These are phyloP conservation scores for Carettochelys insculpta DNA, from an alignment of 2,113 vertebrate genomes.

Conservation along the genomic window DNA sequence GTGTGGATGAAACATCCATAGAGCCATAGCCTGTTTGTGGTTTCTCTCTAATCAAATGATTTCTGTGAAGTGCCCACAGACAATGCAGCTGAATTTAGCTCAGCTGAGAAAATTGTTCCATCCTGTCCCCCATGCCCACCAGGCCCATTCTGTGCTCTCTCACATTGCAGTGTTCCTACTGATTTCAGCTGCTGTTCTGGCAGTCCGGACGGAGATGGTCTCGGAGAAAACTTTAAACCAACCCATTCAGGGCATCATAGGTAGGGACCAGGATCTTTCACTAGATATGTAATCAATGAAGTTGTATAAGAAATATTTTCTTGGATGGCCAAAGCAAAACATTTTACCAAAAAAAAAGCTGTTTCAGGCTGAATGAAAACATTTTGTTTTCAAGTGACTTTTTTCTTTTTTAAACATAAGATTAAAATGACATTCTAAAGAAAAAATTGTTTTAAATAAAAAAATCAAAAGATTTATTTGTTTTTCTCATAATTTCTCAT, in stretches of 20 bases:
- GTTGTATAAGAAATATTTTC: not conserved
- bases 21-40: not conserved
- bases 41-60: too few species aligned
- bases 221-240: not conserved
- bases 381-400: not conserved
- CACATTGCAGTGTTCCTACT: not conserved
- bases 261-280: not conserved
- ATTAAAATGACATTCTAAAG: not conserved
- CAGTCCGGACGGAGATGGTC: not conserved
- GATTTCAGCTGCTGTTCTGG: not conserved
- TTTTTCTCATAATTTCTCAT: not conserved
- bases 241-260: not conserved
- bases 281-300: not conserved
- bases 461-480: not conserved
- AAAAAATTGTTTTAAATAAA: not conserved
- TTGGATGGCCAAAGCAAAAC: not conserved
- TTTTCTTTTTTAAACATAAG: not conserved
- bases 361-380: not conserved
- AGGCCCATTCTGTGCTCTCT: not conserved
- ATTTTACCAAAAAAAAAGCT: not conserved
- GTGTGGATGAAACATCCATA: too few species aligned
- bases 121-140: not conserved
- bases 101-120: not conserved
- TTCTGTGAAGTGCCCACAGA: not conserved
- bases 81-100: too few species aligned